Evolutionary conservation across 2,797 vertebrate genomes (phyloP).

Genomic region (Allobates femoralis): DNA sequence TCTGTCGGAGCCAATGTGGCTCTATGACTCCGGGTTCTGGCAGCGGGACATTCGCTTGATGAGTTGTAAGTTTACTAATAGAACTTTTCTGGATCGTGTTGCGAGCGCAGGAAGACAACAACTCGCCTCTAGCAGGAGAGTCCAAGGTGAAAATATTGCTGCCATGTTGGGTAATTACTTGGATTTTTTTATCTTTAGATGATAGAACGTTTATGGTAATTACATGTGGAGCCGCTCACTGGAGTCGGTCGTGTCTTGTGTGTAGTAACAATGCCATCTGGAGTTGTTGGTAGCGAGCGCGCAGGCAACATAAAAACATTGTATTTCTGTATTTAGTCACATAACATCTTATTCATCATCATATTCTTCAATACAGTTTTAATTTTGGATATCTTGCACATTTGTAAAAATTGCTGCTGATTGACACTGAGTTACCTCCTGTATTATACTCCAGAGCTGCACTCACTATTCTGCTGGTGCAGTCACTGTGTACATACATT

Average conservation of each 20-base stretch:
- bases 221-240: slow-evolving; percentile 44
- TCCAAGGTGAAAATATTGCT: slow-evolving; percentile 55
- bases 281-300: slow-evolving; percentile 17
- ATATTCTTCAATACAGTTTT: slow-evolving; percentile 19
- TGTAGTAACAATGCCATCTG: slow-evolving; percentile 60
- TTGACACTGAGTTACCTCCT: no score
- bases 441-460: no score
- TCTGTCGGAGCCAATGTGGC: slow-evolving; percentile 23
- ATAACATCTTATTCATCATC: slow-evolving; percentile 28
- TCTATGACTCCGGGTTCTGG: slow-evolving; percentile 43
- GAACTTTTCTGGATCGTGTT: slow-evolving; percentile 57
- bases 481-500: no score
- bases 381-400: slow-evolving; percentile 38
- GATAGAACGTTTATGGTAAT: slow-evolving; percentile 61
- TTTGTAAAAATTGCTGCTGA: slow-evolving; percentile 7
- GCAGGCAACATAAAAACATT: slow-evolving; percentile 32
- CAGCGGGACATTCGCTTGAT: slow-evolving; percentile 48
- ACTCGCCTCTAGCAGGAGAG: slow-evolving; percentile 43
- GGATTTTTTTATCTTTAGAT: slow-evolving; percentile 29
- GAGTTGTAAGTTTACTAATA: slow-evolving; percentile 58
- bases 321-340: slow-evolving; percentile 46
- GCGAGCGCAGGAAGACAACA: slow-evolving; percentile 10
- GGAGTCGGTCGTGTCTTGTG: slow-evolving; percentile 52
- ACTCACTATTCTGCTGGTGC: no score
- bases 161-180: slow-evolving; percentile 53